These are phyloP conservation scores for Protodeltote pygarga DNA, from an alignment of 2,888 invertebrate genomes.

Conservation along the genomic window DNA sequence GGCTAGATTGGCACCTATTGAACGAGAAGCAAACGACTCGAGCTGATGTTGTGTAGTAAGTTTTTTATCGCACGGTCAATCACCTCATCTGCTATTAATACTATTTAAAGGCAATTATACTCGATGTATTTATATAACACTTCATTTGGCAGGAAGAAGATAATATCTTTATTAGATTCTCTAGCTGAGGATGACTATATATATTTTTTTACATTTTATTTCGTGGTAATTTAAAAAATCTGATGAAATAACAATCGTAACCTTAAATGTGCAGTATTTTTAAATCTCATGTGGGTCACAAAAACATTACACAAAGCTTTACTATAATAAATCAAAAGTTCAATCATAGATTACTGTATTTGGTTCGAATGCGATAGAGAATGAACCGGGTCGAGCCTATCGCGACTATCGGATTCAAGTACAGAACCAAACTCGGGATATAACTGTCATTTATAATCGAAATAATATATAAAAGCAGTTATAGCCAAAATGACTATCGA, in stretches of 20 bases:
- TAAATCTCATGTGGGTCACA: no score
- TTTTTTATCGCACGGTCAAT: conserved; percentile 59
- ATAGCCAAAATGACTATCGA: neutral
- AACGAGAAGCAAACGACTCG: conserved; percentile 32
- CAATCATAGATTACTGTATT: conserved; percentile 32
- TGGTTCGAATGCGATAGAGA: conserved; percentile 14
- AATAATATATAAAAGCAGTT: conserved; percentile 6
- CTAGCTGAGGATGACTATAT: conserved; percentile 3
- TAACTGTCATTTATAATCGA: conserved; percentile 25
- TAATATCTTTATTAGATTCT: conserved; percentile 4
- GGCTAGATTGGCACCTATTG: conserved; percentile 35
- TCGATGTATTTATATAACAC: conserved; percentile 18
- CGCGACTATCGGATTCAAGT: conserved; percentile 24
- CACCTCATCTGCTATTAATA: conserved; percentile 55
- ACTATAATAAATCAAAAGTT: conserved; percentile 17
- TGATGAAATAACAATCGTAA: no score
- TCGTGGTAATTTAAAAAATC: conserved; percentile 8
- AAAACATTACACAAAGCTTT: conserved; percentile 6
- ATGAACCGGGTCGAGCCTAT: conserved; percentile 15
- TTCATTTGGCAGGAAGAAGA: conserved; percentile 4
- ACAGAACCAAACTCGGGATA: conserved; percentile 18
- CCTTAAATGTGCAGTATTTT: no score
- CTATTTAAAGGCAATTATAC: conserved; percentile 49
- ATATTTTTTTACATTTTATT: neutral
- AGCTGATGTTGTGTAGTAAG: conserved; percentile 42